These are phyloP conservation scores for Pilophorus perplexus DNA, from an alignment of 2,888 invertebrate genomes.

Conservation along the genomic window DNA sequence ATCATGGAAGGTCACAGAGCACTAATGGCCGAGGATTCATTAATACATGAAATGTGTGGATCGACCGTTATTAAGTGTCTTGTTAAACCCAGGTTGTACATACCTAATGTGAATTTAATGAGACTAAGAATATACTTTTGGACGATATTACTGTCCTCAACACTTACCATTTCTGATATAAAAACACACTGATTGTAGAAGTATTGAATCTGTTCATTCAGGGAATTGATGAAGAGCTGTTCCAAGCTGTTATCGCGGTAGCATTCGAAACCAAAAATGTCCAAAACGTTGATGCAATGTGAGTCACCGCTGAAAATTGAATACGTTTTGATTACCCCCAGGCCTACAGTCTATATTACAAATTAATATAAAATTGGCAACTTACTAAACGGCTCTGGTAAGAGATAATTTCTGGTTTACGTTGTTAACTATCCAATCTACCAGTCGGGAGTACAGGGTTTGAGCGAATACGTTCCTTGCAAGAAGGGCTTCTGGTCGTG, in stretches of 20 bases:
- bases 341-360: no score
- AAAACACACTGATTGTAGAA: conserved; percentile 89
- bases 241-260: conserved; percentile 81
- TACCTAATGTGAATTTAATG: not conserved
- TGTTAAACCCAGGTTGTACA: not conserved
- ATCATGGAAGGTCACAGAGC: no score
- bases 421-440: conserved; percentile 84
- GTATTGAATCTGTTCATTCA: conserved; percentile 92
- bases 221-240: conserved; percentile 82
- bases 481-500: conserved; percentile 75
- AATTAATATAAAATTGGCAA: no score
- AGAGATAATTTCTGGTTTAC: conserved; percentile 81
- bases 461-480: conserved; percentile 82
- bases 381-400: conserved; percentile 84
- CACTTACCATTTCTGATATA: conserved; percentile 76
- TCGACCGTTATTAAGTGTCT: no score
- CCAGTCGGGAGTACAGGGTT: conserved; percentile 76
- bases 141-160: not conserved
- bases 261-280: conserved; percentile 92
- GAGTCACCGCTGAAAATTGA: conserved; percentile 86
- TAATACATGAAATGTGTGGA: no score
- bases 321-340: no score
- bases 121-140: not conserved
- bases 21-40: no score
- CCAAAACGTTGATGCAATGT: conserved; percentile 75